Evolutionary conservation across 2,888 invertebrate genomes (phyloP).

Genomic region (Rotaria macrura): DNA sequence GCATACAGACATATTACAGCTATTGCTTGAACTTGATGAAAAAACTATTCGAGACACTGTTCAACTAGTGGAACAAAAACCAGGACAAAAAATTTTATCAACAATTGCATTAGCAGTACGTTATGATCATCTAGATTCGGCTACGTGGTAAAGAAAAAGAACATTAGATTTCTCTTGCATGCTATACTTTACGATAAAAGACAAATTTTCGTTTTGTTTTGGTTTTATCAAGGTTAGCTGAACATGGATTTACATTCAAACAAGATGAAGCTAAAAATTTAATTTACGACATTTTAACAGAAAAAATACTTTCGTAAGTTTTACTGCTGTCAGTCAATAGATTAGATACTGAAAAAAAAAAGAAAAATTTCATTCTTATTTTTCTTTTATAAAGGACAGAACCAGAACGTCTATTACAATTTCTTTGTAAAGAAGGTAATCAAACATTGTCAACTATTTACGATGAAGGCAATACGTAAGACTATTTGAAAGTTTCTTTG

Average conservation of each 20-base stretch:
- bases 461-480: conserved; percentile 44
- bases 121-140: conserved; percentile 22
- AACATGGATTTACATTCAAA: conserved; percentile 43
- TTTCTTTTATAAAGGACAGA: conserved; percentile 35
- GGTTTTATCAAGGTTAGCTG: conserved; percentile 41
- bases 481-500: neutral
- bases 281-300: conserved; percentile 43
- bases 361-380: too few relatives aligned
- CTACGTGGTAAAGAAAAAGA: neutral
- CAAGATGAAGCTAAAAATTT: conserved; percentile 43
- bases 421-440: conserved; percentile 44
- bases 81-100: neutral
- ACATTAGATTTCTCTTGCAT: neutral
- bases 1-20: conserved; percentile 16
- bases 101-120: neutral
- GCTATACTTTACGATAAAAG: neutral
- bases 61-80: neutral
- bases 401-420: conserved; percentile 40
- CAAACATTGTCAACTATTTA: conserved; percentile 41
- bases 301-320: conserved; percentile 44
- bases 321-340: neutral
- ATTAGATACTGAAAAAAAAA: too few relatives aligned
- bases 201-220: too few relatives aligned
- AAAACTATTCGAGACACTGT: neutral
- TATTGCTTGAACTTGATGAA: conserved; percentile 20